phyloP scores from a whole-genome alignment of 2,797 vertebrate species.

The Benthosema pterotum region DNA sequence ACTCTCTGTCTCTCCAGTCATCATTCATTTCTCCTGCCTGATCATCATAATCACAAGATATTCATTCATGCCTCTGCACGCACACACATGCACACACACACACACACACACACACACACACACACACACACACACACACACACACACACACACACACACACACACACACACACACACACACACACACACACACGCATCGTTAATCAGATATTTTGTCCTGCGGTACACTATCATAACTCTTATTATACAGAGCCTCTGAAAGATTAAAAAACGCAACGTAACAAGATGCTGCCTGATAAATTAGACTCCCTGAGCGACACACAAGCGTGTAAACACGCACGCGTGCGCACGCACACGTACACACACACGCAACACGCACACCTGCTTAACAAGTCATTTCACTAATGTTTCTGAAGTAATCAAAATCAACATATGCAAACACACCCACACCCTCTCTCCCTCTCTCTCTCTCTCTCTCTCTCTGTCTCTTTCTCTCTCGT shows the following conservation, averaged over 20 bases:
- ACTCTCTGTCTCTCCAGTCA: slow-evolving; percentile 32
- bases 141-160: slow-evolving; percentile 3
- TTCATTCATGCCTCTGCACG: slow-evolving; percentile 42
- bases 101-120: slow-evolving; percentile 24
- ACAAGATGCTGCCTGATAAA: slow-evolving; percentile 53
- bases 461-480: not conserved
- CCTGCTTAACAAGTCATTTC: slow-evolving; percentile 30
- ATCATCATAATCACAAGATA: slow-evolving; percentile 66
- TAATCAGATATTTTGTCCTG: slow-evolving; percentile 64
- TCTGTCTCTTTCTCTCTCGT: not conserved
- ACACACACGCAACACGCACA: slow-evolving; percentile 2
- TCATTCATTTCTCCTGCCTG: slow-evolving; percentile 50
- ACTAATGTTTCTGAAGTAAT: slow-evolving; percentile 23
- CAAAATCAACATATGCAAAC: slow-evolving; percentile 29
- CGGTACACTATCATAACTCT: slow-evolving; percentile 48
- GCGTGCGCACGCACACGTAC: not conserved
- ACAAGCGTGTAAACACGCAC: slow-evolving; percentile 6
- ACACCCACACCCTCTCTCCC: slow-evolving; percentile 1
- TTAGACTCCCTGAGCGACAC: slow-evolving; percentile 17
- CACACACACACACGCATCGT: slow-evolving; percentile 34
- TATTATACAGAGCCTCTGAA: slow-evolving; percentile 47
- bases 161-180: not conserved
- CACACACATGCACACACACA: slow-evolving; percentile 20
- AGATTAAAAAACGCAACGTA: slow-evolving; percentile 40
- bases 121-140: not conserved